Evolutionary conservation across 1,140 invertebrate species (phyloP).

Genomic region (Chrysoperla carnea): DNA sequence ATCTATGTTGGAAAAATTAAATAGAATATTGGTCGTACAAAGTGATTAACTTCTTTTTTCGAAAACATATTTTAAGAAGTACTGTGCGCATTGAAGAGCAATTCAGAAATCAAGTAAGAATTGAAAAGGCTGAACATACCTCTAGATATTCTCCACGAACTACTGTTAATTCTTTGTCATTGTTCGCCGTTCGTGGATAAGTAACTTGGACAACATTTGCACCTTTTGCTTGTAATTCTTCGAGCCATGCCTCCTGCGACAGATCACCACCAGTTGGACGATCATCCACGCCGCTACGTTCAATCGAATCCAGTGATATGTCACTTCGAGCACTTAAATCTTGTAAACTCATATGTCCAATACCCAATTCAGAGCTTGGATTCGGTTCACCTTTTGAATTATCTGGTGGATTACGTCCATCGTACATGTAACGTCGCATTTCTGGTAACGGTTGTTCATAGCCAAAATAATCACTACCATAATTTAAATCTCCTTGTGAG

Average conservation of each 20-base stretch:
- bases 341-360: conserved; percentile 16
- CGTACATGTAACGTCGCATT: conserved; percentile 24
- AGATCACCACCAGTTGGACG: conserved; percentile 21
- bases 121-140: too few species aligned
- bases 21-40: too few species aligned
- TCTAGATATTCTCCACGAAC: conserved; percentile 89
- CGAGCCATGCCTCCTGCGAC: conserved; percentile 46
- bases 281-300: conserved; percentile 32
- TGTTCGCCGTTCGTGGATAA: conserved; percentile 91
- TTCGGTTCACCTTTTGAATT: conserved; percentile 19
- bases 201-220: conserved; percentile 83
- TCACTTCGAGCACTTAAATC: conserved; percentile 43
- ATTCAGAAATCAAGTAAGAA: too few species aligned
- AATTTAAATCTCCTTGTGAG: conserved; percentile 28
- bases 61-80: too few species aligned
- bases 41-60: too few species aligned
- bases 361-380: conserved; percentile 14
- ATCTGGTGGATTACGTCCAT: conserved; percentile 24
- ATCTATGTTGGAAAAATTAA: too few species aligned
- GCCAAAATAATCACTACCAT: conserved; percentile 38
- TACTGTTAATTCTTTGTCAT: conserved; percentile 94
- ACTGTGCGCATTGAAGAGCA: too few species aligned
- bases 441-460: conserved; percentile 30
- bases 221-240: conserved; percentile 52
- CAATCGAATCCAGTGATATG: conserved; percentile 60